Evolutionary conservation across 2,113 vertebrate genomes (phyloP), one percentile per base, ranked within the genome.

Genomic region (Glaucomys volans): DNA sequence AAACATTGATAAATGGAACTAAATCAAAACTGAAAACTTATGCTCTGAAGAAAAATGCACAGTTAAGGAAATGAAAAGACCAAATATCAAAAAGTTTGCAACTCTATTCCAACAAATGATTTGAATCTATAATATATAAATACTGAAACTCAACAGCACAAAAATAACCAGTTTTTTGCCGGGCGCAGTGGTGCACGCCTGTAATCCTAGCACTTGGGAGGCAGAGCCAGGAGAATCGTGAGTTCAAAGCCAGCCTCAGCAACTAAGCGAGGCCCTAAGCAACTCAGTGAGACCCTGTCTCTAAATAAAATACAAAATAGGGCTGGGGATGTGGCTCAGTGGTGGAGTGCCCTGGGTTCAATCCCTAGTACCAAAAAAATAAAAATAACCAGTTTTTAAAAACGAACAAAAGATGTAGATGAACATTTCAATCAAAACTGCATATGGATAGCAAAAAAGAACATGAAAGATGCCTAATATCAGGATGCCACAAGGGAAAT

Each of bases 11-110:
- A 82, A 69, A 37, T 0, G 32, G 17, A n/a, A 67, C 32, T 74
- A 42, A 47, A 40, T 88, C 28, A 62, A 92, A 96, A 64, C 22
- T 32, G 14, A 94, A 59, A 71, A 40, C 28, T 91, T 82, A 91
- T 79, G 6, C 57, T 93, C 32, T 90, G n/a, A 37, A 88, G 64
- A 57, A 67, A 57, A 91, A 82, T 57, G 54, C 8, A 82, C 26
- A 93, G 47, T 35, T 69, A 71, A 91, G 24, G 13, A 57, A 92
- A 79, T 62, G 12, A 77, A 94, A 87, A 80, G 50, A 88, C 11
- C 24, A 69, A 69, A 24, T 80, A 20, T 28, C 35, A n/a, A 69
- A 87, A 47, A 67, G 54, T 82, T 44, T 85, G 30, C 32, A 66
- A 57, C 66, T 74, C 13, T 57, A 81, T 74, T 57, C 40, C 47